phyloP scores from a whole-genome alignment of 2,888 invertebrate species.

The Aelia acuminata region DNA sequence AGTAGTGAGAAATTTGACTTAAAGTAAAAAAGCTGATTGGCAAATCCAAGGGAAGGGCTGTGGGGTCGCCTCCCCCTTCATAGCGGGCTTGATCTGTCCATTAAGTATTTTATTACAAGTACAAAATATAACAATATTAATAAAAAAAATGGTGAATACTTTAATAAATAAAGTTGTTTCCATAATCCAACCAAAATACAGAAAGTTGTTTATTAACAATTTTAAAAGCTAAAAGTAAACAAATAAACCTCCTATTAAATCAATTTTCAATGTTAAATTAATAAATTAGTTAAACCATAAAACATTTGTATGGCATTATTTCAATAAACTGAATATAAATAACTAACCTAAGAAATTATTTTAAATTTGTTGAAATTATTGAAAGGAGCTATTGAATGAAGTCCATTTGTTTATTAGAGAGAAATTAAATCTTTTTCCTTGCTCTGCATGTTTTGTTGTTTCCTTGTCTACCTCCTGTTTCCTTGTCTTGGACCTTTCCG shows the following conservation, averaged over 20 bases:
- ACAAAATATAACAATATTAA: background rate
- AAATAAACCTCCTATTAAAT: background rate
- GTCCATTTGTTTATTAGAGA: conserved; percentile 41
- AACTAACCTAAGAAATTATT: background rate
- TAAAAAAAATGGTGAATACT: background rate
- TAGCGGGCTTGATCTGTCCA: too few species aligned
- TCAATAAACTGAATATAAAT: background rate
- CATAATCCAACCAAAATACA: too few species aligned
- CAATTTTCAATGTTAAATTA: too few species aligned
- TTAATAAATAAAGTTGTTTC: too few species aligned
- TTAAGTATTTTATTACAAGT: too few species aligned
- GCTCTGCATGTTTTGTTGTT: conserved; percentile 42
- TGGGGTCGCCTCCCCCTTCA: too few species aligned
- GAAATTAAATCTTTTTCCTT: background rate
- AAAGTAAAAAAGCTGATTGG: too few species aligned
- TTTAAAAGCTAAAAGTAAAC: background rate
- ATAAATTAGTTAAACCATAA: background rate
- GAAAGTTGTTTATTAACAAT: too few species aligned
- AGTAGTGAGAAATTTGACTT: too few species aligned
- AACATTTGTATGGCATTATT: background rate
- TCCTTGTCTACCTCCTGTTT: background rate
- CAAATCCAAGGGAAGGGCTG: too few species aligned
- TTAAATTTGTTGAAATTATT: background rate
- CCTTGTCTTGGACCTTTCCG: background rate
- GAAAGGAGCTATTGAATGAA: background rate